Base-by-base conservation (phyloP, 2,888 invertebrate genomes). In the Xanthorhoe designata region DNA sequence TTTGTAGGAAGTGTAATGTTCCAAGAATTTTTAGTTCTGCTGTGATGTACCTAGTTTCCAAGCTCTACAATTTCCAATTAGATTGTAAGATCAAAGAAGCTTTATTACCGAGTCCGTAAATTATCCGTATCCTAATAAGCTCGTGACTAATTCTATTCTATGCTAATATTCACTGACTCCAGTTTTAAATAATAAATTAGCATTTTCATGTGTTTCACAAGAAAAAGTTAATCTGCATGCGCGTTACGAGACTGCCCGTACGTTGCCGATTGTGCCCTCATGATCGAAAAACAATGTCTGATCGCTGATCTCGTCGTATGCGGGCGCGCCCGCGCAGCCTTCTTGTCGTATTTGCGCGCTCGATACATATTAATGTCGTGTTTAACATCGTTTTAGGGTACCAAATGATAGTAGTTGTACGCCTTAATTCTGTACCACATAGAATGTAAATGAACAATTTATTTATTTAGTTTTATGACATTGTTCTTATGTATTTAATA, bases 351-450 rank as follows among this genome's bases (percentile, higher is more conserved):
- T 79, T 77, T 65, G 66, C 77, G 85, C 78, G 79, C 87, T 78
- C 80, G 83, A 86, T 91, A 89, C 91, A 92, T 91, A 86, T 80
- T 88, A 90, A 91, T 90, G 85, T 65, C 65, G 75, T 76, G 80
- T 76, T 85, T 80, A 77, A 78, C 78, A 78, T 79, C 73, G 74
- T 77, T 82, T 77, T 75, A 72, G 77, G 74, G 71, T 73, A 71
- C 78, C 75, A 72, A 54, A 75, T 73, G 70, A 75, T 58, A 59
- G 51, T 74, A 72, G 66, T 55, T 72, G 64, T 69, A 73, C 68
- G 59, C 64, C 56, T 63, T 58, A 61, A 50, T 66, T 47, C 45
- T 49, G 53, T 52, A 61, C 35, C 47, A 61, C 69, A 65, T 61
- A 50, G 58, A 69, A 61, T 59, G 64, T 50, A 53, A 24, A 64